Percentiles rank a stretch among this genome's conserved stretches.
phyloP scores from a whole-genome alignment of 2,113 vertebrate species.

The Psittacara wagleri region DNA sequence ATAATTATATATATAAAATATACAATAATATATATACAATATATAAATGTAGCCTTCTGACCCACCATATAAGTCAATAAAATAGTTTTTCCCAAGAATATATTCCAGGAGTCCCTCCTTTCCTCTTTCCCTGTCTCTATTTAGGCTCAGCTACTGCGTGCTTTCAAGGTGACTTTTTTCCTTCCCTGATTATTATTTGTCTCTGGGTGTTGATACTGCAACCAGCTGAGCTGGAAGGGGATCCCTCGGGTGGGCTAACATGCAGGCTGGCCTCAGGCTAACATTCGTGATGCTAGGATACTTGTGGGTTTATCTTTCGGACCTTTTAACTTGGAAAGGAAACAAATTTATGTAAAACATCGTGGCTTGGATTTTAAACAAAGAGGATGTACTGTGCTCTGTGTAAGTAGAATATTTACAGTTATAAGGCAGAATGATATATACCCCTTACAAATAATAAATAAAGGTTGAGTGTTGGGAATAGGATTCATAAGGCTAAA shows the following conservation, averaged over 20 bases:
- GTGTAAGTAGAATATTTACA: constrained; percentile 56
- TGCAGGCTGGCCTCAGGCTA: not conserved
- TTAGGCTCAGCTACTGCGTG: not conserved
- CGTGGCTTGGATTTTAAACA: constrained; percentile 56
- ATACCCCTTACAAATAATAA: constrained; percentile 56
- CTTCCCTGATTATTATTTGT: not conserved
- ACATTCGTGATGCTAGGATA: not conserved
- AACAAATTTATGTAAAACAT: constrained; percentile 39
- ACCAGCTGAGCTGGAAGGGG: not conserved
- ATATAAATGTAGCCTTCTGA: not conserved
- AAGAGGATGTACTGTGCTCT: constrained; percentile 19
- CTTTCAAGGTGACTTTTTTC: not conserved
- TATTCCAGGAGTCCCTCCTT: not conserved
- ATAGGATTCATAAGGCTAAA: constrained; percentile 38
- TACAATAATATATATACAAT: not conserved
- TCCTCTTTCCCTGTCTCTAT: not conserved
- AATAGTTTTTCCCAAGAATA: not conserved
- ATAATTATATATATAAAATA: not conserved
- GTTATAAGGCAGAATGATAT: constrained; percentile 55
- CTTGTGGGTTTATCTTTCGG: not conserved
- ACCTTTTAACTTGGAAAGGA: constrained; percentile 40
- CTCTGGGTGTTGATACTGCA: not conserved
- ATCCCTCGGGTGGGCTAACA: not conserved
- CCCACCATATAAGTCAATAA: not conserved
- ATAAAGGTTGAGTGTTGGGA: constrained; percentile 55